Conservation (phyloP, 2,888 invertebrate species). For the Hyppa rectilinea region DNA sequence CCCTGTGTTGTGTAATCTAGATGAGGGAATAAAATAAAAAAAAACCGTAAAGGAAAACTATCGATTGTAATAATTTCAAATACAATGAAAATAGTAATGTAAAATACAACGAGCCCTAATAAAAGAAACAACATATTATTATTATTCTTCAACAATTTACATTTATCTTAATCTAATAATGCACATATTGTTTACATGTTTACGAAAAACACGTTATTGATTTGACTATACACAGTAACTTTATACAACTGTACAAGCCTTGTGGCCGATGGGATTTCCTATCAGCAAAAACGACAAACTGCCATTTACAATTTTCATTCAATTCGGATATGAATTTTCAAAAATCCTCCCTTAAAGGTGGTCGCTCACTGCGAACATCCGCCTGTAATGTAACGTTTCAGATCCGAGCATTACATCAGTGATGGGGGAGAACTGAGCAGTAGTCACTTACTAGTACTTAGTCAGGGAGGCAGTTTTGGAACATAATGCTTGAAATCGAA, state of each 20-base stretch:
- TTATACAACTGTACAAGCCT: background rate
- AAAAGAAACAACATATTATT: slow-evolving; percentile 1
- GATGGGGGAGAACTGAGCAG: too few species aligned
- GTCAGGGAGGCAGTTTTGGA: too few species aligned
- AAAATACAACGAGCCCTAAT: background rate
- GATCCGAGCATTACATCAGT: too few species aligned
- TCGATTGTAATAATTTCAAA: slow-evolving; percentile 20
- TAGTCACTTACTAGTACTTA: too few species aligned
- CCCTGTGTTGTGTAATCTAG: background rate
- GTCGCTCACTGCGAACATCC: too few species aligned
- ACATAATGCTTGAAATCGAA: too few species aligned
- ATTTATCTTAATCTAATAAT: slow-evolving; percentile 20
- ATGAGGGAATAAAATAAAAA: slow-evolving; percentile 1
- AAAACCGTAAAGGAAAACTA: background rate
- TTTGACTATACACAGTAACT: background rate
- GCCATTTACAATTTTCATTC: background rate
- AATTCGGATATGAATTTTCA: background rate
- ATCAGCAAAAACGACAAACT: background rate
- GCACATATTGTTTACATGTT: slow-evolving; percentile 4
- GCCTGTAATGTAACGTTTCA: too few species aligned
- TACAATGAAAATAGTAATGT: background rate
- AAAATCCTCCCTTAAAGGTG: background rate
- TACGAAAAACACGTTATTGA: background rate
- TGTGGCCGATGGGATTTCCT: too few species aligned
- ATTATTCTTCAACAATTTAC: slow-evolving; percentile 7